Evolutionary conservation across 2,113 vertebrate genomes (phyloP).

Genomic region (Chionodraco myersi): DNA sequence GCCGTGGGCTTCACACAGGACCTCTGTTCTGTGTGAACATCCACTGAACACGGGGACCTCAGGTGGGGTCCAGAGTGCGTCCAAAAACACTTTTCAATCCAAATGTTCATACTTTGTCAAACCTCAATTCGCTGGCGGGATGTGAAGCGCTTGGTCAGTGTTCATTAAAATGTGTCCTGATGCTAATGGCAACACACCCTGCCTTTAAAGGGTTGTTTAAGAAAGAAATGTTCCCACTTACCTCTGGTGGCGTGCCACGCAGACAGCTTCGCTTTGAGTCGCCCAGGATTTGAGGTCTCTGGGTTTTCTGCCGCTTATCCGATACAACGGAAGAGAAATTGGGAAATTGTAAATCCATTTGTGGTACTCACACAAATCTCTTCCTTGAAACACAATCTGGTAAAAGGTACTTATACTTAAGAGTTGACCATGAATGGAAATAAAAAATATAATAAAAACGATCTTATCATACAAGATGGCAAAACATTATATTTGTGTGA

Average conservation of each 20-base stretch:
- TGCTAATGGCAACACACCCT: neutral
- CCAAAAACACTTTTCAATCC: conserved; percentile 29
- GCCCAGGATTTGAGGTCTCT: neutral
- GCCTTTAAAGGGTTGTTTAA: neutral
- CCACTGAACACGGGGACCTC: conserved; percentile 38
- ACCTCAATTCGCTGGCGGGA: neutral
- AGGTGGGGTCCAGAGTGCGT: conserved; percentile 36
- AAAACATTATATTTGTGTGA: neutral
- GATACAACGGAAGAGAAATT: too few species aligned
- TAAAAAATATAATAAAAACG: neutral
- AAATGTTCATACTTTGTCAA: conserved; percentile 36
- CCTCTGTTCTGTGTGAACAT: conserved; percentile 56
- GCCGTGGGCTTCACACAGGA: conserved; percentile 52
- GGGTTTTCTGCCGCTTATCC: neutral
- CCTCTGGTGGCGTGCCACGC: neutral
- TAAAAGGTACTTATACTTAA: neutral
- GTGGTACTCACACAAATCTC: neutral
- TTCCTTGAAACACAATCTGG: neutral
- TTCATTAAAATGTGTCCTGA: conserved; percentile 21
- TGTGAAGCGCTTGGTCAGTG: conserved; percentile 22
- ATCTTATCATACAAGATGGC: neutral
- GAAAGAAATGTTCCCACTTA: neutral
- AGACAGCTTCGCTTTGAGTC: neutral
- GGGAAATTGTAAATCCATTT: too few species aligned
- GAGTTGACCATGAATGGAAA: neutral